A percentile compares a stretch with the other conserved stretches of the same genome.
These are phyloP conservation scores for Papilio xuthus DNA, from an alignment of 1,140 invertebrate species.

Conservation along the genomic window DNA sequence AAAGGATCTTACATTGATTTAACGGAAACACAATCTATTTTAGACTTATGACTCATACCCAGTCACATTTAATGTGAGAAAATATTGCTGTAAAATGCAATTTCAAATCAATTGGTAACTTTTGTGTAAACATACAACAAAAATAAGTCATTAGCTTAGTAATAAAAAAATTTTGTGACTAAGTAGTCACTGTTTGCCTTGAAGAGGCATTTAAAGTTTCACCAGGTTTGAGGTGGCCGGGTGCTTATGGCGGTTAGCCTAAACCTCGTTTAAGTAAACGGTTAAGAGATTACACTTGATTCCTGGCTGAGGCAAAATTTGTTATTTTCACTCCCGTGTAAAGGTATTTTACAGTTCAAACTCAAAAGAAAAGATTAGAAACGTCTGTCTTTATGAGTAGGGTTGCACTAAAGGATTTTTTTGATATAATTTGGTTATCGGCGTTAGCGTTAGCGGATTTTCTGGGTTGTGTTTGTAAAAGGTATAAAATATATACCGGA, in stretches of 20 bases:
- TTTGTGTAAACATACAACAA: not conserved
- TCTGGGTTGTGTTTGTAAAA: not conserved
- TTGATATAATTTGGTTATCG: not conserved
- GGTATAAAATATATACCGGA: slow-evolving; percentile 4
- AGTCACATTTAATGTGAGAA: slow-evolving; percentile 10
- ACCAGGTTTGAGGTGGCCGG: no score
- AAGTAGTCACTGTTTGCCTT: no score
- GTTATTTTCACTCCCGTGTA: no score
- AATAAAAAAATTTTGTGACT: no score
- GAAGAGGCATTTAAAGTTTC: no score
- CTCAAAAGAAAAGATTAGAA: not conserved
- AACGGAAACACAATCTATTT: slow-evolving; percentile 30
- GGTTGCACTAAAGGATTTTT: not conserved
- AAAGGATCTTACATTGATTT: slow-evolving; percentile 27
- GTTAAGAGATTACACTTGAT: not conserved
- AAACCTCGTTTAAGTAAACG: no score
- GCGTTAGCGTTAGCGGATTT: not conserved
- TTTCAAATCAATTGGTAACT: not conserved
- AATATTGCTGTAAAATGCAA: not conserved
- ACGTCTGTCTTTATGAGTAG: no score
- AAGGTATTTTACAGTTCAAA: not conserved
- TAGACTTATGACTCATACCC: slow-evolving; percentile 13
- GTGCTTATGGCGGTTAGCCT: no score
- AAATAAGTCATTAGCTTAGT: not conserved
- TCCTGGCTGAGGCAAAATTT: no score